Base-by-base conservation (phyloP, 2,113 vertebrate species). In the Larimichthys crocea region DNA sequence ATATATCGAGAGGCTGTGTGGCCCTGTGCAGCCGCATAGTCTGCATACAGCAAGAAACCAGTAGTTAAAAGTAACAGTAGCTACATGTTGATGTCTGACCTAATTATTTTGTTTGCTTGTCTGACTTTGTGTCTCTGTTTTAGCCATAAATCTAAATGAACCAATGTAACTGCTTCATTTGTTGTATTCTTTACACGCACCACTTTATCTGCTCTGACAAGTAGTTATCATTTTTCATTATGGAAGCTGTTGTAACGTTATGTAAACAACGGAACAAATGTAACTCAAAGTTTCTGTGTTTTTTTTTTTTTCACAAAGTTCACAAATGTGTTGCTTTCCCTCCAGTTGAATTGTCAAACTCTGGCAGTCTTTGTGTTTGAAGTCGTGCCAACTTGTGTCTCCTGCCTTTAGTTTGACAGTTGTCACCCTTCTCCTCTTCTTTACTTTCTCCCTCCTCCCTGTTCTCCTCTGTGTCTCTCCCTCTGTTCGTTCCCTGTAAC, bases 341-440 rank as follows among this genome's bases (percentile, higher is more conserved):
- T 70, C 4, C 61, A 76, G 69, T 24, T 62, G 24, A 24, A 48
- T 56, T 69, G 75, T 76, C 46, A 53, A 44, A 67, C 50, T 59
- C 22, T 1, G 14, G 26, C 76, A 56, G 53, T n/a, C 14, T 69
- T 74, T 76, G 59, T 70, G 63, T 82, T 61, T 77, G 53, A 76
- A 76, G 56, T 59, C 66, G 61, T 31, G 17, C 61, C 46, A 24
- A 66, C 42, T 53, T 69, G 35, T 80, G 42, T 76, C 40, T 78
- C 53, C 57, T 56, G 49, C 46, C 63, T 71, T 57, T 19, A 68
- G 40, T 86, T 66, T 86, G 84, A 79, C 79, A 81, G 69, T 72
- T 89, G 65, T 88, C 88, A 77, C 70, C 57, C 35, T 62, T 24
- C 48, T 86, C 40, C 14, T 79, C 50, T n/a, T 56, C 26, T 65